phyloP scores from a whole-genome alignment of 2,113 vertebrate genomes.

The Coptodon rendalli region DNA sequence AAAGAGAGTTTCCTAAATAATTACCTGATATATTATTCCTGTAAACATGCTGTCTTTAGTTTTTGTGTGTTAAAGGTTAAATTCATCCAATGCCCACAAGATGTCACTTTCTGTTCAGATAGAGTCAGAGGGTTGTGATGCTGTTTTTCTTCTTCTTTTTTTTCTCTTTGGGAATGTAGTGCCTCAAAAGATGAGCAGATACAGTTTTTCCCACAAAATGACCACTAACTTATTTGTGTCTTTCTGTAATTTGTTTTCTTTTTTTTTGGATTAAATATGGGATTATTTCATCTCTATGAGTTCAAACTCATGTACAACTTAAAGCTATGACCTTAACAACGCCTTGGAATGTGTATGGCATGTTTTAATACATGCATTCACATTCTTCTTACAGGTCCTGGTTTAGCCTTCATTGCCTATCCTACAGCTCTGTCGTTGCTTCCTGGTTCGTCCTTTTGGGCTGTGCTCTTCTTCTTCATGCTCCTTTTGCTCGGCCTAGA shows the following conservation, averaged over 20 bases:
- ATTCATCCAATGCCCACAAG: constrained; percentile 46
- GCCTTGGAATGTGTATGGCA: background rate
- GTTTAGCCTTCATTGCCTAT: constrained; percentile 82
- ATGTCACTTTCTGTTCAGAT: constrained; percentile 34
- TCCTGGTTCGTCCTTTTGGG: constrained; percentile 83
- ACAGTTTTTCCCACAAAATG: background rate
- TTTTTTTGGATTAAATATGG: background rate
- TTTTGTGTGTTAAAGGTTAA: background rate
- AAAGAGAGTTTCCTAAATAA: background rate
- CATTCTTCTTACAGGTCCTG: constrained; percentile 72
- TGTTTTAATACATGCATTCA: background rate
- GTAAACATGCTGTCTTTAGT: background rate
- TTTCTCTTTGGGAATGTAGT: background rate
- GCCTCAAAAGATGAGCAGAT: background rate
- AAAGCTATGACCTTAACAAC: background rate
- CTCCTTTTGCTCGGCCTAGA: constrained; percentile 86
- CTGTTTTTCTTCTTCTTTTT: fast-evolving
- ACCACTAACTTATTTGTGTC: background rate
- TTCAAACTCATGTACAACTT: background rate
- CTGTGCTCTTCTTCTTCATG: constrained; percentile 92
- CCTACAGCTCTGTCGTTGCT: constrained; percentile 84
- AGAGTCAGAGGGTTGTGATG: background rate
- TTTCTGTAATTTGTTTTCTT: background rate
- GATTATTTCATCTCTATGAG: background rate
- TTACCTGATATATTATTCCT: background rate